Percentiles rank a stretch among this genome's conserved stretches.
phyloP scores from a whole-genome alignment of 2,113 vertebrate genomes.

The Oreochromis niloticus region DNA sequence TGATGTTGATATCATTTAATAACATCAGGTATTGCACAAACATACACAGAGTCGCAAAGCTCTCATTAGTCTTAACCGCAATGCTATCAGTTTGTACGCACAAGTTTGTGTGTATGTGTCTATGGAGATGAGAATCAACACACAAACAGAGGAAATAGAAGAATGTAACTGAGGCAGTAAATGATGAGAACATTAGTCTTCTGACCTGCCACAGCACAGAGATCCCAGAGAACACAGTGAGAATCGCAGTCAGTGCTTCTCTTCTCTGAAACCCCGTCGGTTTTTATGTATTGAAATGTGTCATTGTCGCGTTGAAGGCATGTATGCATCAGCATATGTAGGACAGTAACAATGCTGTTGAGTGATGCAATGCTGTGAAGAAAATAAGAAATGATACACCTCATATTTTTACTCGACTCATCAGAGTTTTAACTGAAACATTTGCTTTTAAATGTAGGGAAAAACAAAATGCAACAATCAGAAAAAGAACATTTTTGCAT shows the following conservation, averaged over 20 bases:
- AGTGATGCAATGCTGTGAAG: neutral
- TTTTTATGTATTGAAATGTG: neutral
- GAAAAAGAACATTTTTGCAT: neutral
- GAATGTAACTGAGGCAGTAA: neutral
- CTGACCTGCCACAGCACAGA: neutral
- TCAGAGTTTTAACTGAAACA: neutral
- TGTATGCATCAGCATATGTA: neutral
- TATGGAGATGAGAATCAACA: neutral
- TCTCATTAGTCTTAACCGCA: neutral
- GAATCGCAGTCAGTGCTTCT: neutral
- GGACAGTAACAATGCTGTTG: neutral
- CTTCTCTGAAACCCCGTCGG: neutral
- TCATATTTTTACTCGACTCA: neutral
- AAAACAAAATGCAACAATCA: neutral
- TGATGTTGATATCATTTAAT: slow-evolving; percentile 61
- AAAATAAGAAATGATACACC: neutral
- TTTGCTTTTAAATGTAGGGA: neutral
- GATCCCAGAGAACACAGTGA: neutral
- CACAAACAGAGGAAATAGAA: neutral
- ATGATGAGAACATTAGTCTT: neutral
- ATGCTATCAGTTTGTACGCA: neutral
- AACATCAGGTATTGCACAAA: slow-evolving; percentile 19
- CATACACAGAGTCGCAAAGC: neutral
- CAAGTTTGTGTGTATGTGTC: neutral
- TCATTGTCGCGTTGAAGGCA: neutral